These are phyloP conservation scores for Gerris buenoi DNA, from an alignment of 1,140 invertebrate genomes.

Conservation along the genomic window DNA sequence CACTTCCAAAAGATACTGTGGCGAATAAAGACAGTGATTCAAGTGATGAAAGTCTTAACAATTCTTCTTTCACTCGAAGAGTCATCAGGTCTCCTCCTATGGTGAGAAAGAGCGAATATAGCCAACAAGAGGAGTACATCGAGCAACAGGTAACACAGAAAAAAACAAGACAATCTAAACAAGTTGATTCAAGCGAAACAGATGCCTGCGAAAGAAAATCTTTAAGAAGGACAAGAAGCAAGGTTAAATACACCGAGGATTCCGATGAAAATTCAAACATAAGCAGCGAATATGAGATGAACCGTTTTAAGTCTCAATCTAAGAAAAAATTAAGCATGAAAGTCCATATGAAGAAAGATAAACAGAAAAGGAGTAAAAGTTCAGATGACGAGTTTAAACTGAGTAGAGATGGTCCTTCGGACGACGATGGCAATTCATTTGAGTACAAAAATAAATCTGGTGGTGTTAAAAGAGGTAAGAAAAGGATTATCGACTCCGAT, in stretches of 20 bases:
- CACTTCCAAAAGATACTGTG: too few species aligned
- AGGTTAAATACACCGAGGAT: neutral
- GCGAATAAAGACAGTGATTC: neutral
- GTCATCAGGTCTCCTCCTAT: neutral
- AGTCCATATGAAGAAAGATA: too few species aligned
- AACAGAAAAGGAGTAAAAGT: too few species aligned
- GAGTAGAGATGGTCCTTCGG: too few species aligned
- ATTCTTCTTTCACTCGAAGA: neutral
- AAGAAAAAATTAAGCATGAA: too few species aligned
- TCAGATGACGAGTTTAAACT: too few species aligned
- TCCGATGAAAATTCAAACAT: neutral
- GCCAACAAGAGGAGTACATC: neutral
- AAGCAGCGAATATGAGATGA: too few species aligned
- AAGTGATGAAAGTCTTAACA: neutral
- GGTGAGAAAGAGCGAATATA: neutral
- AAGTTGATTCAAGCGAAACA: neutral
- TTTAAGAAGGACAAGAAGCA: neutral
- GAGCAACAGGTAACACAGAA: neutral
- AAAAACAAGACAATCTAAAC: neutral
- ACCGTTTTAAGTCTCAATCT: too few species aligned
- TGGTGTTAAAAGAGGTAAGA: too few species aligned
- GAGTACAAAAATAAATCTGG: too few species aligned
- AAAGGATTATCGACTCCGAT: neutral
- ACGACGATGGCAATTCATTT: too few species aligned
- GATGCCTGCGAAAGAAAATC: neutral